Base-by-base conservation (phyloP, 2,797 vertebrate genomes). In the Chaunax sp. region DNA sequence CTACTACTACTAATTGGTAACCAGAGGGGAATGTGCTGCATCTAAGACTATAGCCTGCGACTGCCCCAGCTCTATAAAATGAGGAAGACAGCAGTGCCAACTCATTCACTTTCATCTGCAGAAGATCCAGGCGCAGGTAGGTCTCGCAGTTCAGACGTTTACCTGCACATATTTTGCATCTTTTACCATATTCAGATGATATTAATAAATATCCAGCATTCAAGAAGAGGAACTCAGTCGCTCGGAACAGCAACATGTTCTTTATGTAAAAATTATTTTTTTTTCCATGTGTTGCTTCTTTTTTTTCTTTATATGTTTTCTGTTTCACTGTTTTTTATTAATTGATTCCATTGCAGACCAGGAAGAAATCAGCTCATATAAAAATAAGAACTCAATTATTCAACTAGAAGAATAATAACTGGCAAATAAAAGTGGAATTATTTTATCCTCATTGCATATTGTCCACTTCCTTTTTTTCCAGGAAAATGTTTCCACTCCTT, bases 401-500 rank as follows among this genome's bases (percentile, higher is more conserved):
- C 2, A 2, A 45, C 53, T 15, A 16, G 6, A 22, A 10, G 37
- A 14, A 22, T 38, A 6, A 37, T 28, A 16, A 37, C 6, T n/a
- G n/a, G n/a, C n/a, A 14, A 26, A 40, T 47, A 14, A 30, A 60
- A 30, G 4, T 20, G 18, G 3, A 20, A 30, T 23, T 1, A 16
- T 37, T 53, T 37, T 26, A 20, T 38, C 18, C 7, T 35, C 2
- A 35, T 10, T 35, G 10, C 12, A 11, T 16, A 14, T 40, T 40
- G 5, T 12, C 9, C 10, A 40, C 13, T 0, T 15, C 6, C 1
- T 40, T 40, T 15, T 40, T 16, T 40, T 28, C 25, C 26, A 46
- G 25, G 37, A 91, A 37, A 52, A 93, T 93, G 92, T 75, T 90
- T 38, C 50, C 50, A 1, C 22, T 87, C 19, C 18, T 81, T 51